Evolutionary conservation across 2,113 vertebrate species (phyloP).

Genomic region (Oenanthe oenanthe): DNA sequence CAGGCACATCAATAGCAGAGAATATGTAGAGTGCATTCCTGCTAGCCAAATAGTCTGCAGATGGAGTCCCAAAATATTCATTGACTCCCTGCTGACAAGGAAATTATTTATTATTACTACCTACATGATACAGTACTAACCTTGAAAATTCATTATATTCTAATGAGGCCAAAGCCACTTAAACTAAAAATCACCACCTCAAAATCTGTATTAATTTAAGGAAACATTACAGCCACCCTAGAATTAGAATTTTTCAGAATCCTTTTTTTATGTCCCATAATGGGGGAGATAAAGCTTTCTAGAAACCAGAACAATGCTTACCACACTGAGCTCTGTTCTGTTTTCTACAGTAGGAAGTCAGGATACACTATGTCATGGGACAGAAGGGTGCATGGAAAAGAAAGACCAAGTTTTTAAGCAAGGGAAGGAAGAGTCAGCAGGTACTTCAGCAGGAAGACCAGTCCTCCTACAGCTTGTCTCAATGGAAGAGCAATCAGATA

Average conservation of each 20-base stretch:
- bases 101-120: conserved; percentile 74
- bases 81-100: conserved; percentile 67
- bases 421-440: background rate
- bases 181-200: background rate
- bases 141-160: conserved; percentile 67
- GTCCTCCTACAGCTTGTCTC: background rate
- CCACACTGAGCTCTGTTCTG: background rate
- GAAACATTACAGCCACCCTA: background rate
- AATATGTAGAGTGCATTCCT: conserved; percentile 23
- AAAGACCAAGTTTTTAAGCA: background rate
- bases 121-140: conserved; percentile 66
- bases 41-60: conserved; percentile 62
- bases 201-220: conserved; percentile 26
- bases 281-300: background rate
- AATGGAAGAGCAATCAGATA: background rate
- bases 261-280: background rate
- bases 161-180: conserved; percentile 53
- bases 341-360: background rate
- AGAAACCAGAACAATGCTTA: background rate
- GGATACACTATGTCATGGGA: background rate
- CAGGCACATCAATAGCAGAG: conserved; percentile 37
- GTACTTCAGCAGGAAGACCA: background rate
- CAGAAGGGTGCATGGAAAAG: background rate
- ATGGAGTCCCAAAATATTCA: conserved; percentile 72
- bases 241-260: background rate